Conservation (phyloP, 2,113 vertebrate species). For the Bos indicus region DNA sequence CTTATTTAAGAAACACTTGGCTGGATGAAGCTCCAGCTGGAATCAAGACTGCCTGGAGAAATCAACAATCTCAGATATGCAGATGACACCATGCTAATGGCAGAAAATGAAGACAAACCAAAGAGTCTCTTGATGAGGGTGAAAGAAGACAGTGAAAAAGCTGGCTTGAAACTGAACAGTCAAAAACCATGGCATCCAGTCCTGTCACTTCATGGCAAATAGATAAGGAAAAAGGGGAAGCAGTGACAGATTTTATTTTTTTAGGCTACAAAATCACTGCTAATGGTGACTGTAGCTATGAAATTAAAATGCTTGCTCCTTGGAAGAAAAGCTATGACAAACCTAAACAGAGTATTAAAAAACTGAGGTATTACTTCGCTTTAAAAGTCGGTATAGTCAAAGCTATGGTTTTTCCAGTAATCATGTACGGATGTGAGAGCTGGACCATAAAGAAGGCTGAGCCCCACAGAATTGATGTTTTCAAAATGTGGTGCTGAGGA, state of each 20-base stretch:
- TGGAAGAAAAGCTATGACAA: not conserved
- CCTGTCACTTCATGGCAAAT: not conserved
- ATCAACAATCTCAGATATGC: not conserved
- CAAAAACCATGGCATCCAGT: not conserved
- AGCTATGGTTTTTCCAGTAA: not conserved
- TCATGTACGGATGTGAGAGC: not conserved
- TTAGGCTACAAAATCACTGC: not conserved
- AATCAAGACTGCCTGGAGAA: not conserved
- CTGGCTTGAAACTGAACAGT: not conserved
- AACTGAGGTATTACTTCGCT: not conserved
- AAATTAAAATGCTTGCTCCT: not conserved
- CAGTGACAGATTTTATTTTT: not conserved
- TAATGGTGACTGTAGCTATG: not conserved
- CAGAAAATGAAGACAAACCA: not conserved
- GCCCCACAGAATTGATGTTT: not conserved
- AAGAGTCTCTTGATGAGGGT: not conserved
- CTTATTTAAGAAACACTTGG: accelerated
- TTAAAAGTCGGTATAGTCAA: not conserved
- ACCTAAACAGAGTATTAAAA: not conserved
- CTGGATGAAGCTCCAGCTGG: not conserved
- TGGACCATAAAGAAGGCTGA: not conserved
- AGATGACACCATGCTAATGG: not conserved
- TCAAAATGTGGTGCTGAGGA: not conserved
- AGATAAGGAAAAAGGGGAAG: not conserved
- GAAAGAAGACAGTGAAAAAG: not conserved